Evolutionary conservation across 2,888 invertebrate genomes (phyloP), one percentile per base, ranked within the genome.

Genomic region (Nezara viridula): DNA sequence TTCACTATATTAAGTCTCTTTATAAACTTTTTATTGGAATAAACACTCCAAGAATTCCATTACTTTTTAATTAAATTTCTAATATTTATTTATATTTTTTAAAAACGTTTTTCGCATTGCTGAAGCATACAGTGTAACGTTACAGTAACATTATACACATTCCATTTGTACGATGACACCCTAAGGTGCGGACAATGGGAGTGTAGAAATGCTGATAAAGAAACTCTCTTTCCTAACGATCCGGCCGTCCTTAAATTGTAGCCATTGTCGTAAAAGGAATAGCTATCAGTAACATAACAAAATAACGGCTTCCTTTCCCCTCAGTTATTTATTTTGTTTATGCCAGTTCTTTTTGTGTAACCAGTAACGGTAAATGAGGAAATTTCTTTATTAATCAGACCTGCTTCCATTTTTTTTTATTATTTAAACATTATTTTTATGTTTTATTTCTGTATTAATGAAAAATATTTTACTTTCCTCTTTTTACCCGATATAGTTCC

Each of bases 121-220:
- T n/a, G n/a, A n/a, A n/a, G n/a, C n/a, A 52, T 52, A 27, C 12
- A 32, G 27, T 60, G 14, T 66, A 19, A 6, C 14, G 3, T 16
- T 32, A 19, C 66, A 32, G 32, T n/a, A n/a, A n/a, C n/a, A 66
- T 7, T 37, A 32, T 1, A 21, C 6, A 1, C 32, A 19, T 3
- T 73, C 19, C 10, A 37, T 37, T 73, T 19, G 19, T 73, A 37
- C 19, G 37, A 37, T 73, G 19, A 19, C 6, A 14, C 32, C 66
- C 32, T 21, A 73, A 19, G 32, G 32, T 32, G 32, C 19, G 66
- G 37, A 32, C 66, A 73, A 73, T 73, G 21, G 6, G 19, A 66
- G 32, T n/a, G 66, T 32, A 21, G 66, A 73, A 73, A 73, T 73
- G 66, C 66, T 37, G 66, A 73, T 73, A 73, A 73, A 73, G 66